phyloP scores from a whole-genome alignment of 2,113 vertebrate species.

The Atrichornis clamosus region DNA sequence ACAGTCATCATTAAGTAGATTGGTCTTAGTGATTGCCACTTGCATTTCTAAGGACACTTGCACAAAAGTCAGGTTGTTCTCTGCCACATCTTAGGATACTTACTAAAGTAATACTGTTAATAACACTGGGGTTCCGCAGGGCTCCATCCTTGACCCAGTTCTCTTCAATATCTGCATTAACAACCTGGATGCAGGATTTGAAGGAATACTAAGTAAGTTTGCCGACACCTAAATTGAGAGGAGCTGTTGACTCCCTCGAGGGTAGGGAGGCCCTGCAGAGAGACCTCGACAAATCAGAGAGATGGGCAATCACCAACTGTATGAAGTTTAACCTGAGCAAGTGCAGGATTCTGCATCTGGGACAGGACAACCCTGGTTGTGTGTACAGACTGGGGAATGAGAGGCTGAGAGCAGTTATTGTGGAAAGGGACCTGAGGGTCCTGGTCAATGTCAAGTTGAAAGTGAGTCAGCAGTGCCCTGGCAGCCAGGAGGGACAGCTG shows the following conservation, averaged over 20 bases:
- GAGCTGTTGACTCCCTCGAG: background rate
- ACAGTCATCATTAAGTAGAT: background rate
- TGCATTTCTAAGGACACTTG: background rate
- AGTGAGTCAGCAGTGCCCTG: background rate
- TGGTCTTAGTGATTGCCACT: background rate
- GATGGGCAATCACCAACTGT: background rate
- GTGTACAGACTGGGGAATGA: background rate
- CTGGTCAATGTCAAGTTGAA: rapidly evolving
- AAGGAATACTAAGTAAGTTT: background rate
- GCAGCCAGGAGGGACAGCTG: rapidly evolving
- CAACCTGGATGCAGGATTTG: background rate
- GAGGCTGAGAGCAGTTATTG: background rate
- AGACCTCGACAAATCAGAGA: background rate
- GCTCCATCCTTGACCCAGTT: background rate
- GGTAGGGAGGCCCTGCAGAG: background rate
- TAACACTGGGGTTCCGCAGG: background rate
- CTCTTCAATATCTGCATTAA: background rate
- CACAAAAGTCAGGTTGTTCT: background rate
- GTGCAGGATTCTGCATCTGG: background rate
- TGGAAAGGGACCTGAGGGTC: background rate
- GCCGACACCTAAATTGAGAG: rapidly evolving
- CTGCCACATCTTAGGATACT: background rate
- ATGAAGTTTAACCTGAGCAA: background rate
- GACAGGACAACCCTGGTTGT: background rate
- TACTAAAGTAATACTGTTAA: background rate